A percentile compares a stretch with the other conserved stretches of the same genome.
Conservation (phyloP, 2,888 invertebrate species). For the Brachypterus glaber region DNA sequence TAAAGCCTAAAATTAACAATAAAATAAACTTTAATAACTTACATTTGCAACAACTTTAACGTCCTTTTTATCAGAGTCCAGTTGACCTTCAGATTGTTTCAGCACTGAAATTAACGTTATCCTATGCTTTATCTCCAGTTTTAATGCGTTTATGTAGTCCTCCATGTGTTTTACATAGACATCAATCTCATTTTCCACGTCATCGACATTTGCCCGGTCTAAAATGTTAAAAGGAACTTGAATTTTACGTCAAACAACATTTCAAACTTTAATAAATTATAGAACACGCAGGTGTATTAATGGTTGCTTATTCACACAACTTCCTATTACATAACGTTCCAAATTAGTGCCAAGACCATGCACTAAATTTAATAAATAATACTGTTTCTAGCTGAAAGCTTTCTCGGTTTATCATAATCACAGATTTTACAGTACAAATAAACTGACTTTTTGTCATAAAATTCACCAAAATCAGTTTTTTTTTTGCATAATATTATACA, state of each 20-base stretch:
- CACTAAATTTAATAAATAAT: too few species aligned
- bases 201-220: constrained; percentile 79
- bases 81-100: constrained; percentile 75
- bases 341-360: not conserved
- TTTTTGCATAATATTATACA: too few species aligned
- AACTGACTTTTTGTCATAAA: too few species aligned
- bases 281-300: too few species aligned
- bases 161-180: constrained; percentile 71
- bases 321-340: too few species aligned
- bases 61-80: constrained; percentile 84
- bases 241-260: constrained; percentile 2
- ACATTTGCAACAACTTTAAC: constrained; percentile 94
- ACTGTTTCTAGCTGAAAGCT: too few species aligned
- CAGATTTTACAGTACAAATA: too few species aligned
- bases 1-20: constrained; percentile 3
- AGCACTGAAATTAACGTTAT: constrained; percentile 67
- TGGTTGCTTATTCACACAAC: too few species aligned
- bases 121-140: constrained; percentile 74
- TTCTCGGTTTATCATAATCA: too few species aligned
- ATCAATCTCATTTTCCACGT: constrained; percentile 80
- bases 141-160: constrained; percentile 68
- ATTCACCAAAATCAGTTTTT: too few species aligned
- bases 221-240: constrained; percentile 21
- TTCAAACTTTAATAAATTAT: not conserved
- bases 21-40: constrained; percentile 40